Base-by-base conservation (phyloP, 1,140 invertebrate species). In the Gonioctena quinquepunctata region DNA sequence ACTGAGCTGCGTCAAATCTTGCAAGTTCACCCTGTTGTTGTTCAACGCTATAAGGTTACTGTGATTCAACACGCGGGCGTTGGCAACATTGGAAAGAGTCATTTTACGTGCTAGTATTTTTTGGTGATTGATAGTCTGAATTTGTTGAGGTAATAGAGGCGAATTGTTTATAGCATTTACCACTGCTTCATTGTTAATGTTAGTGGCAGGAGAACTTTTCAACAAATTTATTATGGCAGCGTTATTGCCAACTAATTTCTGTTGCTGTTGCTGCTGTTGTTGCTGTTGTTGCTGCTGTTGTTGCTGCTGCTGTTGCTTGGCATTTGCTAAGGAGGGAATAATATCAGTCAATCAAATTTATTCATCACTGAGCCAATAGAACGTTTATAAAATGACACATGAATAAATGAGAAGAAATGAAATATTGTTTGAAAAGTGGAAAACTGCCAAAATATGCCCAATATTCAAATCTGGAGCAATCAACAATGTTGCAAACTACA, bases 161-260 rank as follows among this genome's bases (percentile, higher is more conserved):
- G 76, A 68, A 64, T 82, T 83, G 16, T 81, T 81, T 59, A 83
- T 81, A 13, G 83, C 80, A 77, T 81, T 80, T 50, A 78, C 76
- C 18, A 77, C 73, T 70, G 82, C 72, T 72, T 84, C 71, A 82
- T 83, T 86, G 69, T 88, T 89, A 11, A 87, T 86, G 88, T 88
- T 71, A 86, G 87, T 87, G 7, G 90, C 90, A 48, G 91, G 90
- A 50, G 89, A 90, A 76, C 90, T 92, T 77, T 92, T 92, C 67
- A 93, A 80, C 69, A 92, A 77, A 82, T 90, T 92, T 66, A 92
- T 84, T 76, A 92, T 92, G 8, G 91, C 90, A 8, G 90, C 87
- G 78, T 92, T 92, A 75, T 81, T 87, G 33, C 84, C 87, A 79
- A 79, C 83, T 52, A 84, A 80, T 49, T 82, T 86, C 54, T 25